Conservation (phyloP, 1,140 invertebrate species). For the Drosophila busckii region DNA sequence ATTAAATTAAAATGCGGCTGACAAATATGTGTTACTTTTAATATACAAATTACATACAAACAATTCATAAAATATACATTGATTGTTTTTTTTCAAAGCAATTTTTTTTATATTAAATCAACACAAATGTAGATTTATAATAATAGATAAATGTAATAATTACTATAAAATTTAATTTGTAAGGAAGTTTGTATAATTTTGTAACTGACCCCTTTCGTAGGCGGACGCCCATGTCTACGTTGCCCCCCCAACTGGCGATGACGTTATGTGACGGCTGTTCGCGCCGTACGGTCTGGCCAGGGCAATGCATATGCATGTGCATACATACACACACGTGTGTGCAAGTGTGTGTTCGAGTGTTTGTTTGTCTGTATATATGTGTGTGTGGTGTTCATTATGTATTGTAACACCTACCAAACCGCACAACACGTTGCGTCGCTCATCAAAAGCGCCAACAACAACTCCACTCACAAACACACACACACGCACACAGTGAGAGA, state of each 20-base stretch:
- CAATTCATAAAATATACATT: too few species aligned
- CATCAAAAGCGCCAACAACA: constrained; percentile 57
- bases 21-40: too few species aligned
- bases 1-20: too few species aligned
- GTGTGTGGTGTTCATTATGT: constrained; percentile 45
- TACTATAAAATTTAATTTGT: too few species aligned
- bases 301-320: constrained; percentile 41
- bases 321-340: constrained; percentile 10
- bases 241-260: constrained; percentile 38
- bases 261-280: constrained; percentile 53
- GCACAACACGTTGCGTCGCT: constrained; percentile 39
- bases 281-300: constrained; percentile 66
- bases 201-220: not conserved
- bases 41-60: too few species aligned
- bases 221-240: constrained; percentile 1
- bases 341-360: not conserved
- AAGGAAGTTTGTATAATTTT: too few species aligned
- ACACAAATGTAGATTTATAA: too few species aligned
- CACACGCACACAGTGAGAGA: too few species aligned
- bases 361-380: constrained; percentile 13
- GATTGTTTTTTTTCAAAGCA: too few species aligned
- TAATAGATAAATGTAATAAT: too few species aligned
- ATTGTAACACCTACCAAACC: constrained; percentile 66
- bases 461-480: constrained; percentile 16
- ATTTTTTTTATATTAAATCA: too few species aligned